Evolutionary conservation across 64 coral and sea anemone genomes (phyloP).

Genomic region (Montipora cactus): DNA sequence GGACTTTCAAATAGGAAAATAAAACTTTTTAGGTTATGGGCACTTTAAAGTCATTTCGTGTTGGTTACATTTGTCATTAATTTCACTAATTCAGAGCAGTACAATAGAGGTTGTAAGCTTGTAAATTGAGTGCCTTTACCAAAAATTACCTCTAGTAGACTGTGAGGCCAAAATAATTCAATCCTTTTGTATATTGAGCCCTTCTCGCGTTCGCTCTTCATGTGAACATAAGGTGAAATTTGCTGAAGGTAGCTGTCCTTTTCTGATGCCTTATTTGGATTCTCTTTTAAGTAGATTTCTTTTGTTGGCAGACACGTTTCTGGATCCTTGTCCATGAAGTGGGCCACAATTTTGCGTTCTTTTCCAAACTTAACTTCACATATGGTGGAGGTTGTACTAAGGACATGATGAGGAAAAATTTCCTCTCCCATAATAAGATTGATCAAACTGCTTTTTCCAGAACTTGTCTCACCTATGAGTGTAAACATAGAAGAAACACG

Average conservation of each 20-base stretch:
- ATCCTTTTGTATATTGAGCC: slow-evolving; percentile 37
- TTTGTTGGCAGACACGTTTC: not conserved
- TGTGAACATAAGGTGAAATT: slow-evolving; percentile 48
- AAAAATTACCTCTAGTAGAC: not conserved
- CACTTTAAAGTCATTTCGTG: no score
- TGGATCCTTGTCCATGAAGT: slow-evolving; percentile 63
- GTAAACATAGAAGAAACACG: no score
- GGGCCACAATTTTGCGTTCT: not conserved
- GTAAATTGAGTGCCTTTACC: no score
- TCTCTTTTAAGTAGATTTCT: not conserved
- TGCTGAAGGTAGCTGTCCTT: slow-evolving; percentile 1
- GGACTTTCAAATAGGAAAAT: no score
- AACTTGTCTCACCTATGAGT: slow-evolving; percentile 28
- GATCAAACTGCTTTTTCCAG: slow-evolving; percentile 49
- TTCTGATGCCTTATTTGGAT: not conserved
- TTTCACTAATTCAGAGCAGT: no score
- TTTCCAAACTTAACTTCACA: slow-evolving; percentile 45
- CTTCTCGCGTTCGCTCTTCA: slow-evolving; percentile 11
- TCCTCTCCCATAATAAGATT: slow-evolving; percentile 58
- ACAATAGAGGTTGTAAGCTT: no score
- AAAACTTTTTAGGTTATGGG: no score
- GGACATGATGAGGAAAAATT: not conserved
- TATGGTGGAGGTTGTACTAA: slow-evolving; percentile 40
- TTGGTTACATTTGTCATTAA: no score
- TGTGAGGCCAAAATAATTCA: slow-evolving; percentile 61